Evolutionary conservation across 1,140 invertebrate genomes (phyloP), one percentile per base, ranked within the genome.

Genomic region (Saccostrea cuccullata): DNA sequence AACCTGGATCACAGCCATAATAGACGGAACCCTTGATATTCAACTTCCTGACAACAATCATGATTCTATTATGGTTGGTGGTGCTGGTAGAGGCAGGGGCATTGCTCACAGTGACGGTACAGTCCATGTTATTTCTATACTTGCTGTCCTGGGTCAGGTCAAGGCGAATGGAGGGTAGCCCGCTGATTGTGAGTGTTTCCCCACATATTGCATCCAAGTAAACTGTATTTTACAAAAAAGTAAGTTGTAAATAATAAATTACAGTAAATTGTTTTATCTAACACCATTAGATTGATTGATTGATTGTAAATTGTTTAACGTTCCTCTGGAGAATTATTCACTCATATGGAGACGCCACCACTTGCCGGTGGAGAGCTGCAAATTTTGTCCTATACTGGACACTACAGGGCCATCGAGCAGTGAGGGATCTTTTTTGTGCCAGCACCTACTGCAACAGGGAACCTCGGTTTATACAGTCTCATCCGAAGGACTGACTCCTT

Each of bases 91-190:
- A 47, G n/a, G 23, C 15, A 17, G 30, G 60, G 8, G 55, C 8
- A 26, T 55, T 56, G 17, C 26, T 58, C 26, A 85, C 30, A 6
- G 84, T 85, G 12, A 85, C 8, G 60, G 11, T 60, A 36, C 84
- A 85, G 58, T 85, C 56, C 84, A 85, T 85, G 5, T 60, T 60
- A 36, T 64, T 64, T n/a, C 20, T 36, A 56, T 85, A 85, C n/a
- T 40, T 64, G 47, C 47, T 60, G 55, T 20, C 13, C 23, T 11
- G 8, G 15, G 55, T 85, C 55, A 85, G 23, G 4, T 85, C 55
- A 4, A 85, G 56, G 23, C 84, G 84, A 30, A 85, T 85, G 23
- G 84, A 85, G 8, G 84, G 84, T 8, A 36, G 17, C 4, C 5
- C 15, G 5, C 40, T 20, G 12, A 85, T 58, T 6, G 26, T 60